Conservation (phyloP, 2,797 vertebrate species). For the Onychomys arenicola region DNA sequence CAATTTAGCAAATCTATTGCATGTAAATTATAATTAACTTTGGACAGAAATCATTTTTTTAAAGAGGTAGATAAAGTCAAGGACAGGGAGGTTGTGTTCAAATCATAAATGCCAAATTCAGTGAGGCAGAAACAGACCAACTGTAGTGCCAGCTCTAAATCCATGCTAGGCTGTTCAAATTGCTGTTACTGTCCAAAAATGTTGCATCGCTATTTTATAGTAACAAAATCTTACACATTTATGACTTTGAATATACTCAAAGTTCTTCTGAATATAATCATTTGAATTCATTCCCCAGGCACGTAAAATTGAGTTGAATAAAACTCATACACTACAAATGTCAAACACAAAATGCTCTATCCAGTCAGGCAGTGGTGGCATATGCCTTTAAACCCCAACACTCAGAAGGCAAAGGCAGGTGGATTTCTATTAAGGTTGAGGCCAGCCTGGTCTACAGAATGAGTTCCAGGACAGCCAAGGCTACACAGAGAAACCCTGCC, state of each 20-base stretch:
- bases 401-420: too few relatives aligned
- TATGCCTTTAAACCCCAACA: too few relatives aligned
- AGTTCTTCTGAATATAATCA: slow-evolving; percentile 55
- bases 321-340: not conserved
- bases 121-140: slow-evolving; percentile 71
- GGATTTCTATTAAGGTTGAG: too few relatives aligned
- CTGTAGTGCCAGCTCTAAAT: slow-evolving; percentile 25
- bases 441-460: too few relatives aligned
- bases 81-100: slow-evolving; percentile 64
- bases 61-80: slow-evolving; percentile 76
- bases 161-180: not conserved
- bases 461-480: too few relatives aligned
- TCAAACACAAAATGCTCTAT: not conserved
- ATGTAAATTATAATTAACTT: slow-evolving; percentile 79
- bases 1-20: slow-evolving; percentile 78
- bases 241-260: slow-evolving; percentile 56
- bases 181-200: not conserved
- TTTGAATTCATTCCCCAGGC: slow-evolving; percentile 47
- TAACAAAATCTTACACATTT: slow-evolving; percentile 54
- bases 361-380: too few relatives aligned
- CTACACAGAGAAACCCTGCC: too few relatives aligned
- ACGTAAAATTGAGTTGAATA: not conserved
- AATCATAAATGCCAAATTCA: slow-evolving; percentile 64
- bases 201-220: not conserved
- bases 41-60: slow-evolving; percentile 69